phyloP scores from a whole-genome alignment of 2,113 vertebrate genomes.

The Eptesicus fuscus region DNA sequence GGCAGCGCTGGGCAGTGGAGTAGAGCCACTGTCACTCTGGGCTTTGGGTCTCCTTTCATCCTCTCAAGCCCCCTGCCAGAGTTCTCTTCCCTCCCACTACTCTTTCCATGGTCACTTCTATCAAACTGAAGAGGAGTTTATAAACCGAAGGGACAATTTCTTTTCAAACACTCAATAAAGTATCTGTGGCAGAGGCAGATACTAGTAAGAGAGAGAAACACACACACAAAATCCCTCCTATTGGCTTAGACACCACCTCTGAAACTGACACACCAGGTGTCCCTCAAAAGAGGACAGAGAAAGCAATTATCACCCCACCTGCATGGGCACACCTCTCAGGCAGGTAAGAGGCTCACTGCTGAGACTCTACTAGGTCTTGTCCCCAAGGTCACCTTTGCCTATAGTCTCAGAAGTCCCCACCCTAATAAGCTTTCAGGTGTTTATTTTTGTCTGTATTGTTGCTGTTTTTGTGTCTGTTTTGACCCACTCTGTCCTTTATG shows the following conservation, averaged over 20 bases:
- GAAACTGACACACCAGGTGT: conserved; percentile 36
- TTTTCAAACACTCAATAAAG: conserved; percentile 19
- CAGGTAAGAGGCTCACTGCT: background rate
- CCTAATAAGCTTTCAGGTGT: background rate
- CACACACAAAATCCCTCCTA: background rate
- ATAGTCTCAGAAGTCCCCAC: background rate
- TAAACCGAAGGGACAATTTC: background rate
- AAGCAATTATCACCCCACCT: conserved; percentile 58
- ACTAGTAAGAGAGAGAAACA: background rate
- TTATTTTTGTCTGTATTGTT: background rate
- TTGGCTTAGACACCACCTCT: background rate
- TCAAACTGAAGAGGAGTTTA: background rate
- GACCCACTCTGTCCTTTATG: background rate
- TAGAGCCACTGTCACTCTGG: background rate
- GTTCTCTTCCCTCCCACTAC: background rate
- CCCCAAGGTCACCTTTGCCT: background rate
- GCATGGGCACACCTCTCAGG: background rate
- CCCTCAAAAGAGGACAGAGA: background rate
- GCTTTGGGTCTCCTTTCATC: background rate
- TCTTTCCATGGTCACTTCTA: background rate
- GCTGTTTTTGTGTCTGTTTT: background rate
- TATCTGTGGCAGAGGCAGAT: background rate
- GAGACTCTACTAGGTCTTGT: background rate
- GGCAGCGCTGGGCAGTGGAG: background rate
- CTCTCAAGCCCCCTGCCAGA: background rate